Percentiles rank a stretch among this genome's conserved stretches.
phyloP scores from a whole-genome alignment of 2,113 vertebrate species.

The Cariama cristata region DNA sequence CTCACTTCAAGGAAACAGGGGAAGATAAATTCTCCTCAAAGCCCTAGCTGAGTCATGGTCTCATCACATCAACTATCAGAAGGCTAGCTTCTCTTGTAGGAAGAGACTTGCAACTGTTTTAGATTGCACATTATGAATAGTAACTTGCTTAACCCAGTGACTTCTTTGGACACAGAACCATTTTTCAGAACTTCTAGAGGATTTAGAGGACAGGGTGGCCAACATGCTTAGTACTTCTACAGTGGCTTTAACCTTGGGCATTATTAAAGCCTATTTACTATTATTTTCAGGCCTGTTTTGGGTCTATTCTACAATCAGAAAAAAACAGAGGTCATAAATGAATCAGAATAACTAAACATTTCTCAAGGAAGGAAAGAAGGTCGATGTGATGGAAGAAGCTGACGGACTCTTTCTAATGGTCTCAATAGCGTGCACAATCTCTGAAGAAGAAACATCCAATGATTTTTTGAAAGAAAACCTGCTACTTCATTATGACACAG shows the following conservation, averaged over 20 bases:
- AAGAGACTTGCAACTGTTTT: not conserved
- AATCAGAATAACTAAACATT: not conserved
- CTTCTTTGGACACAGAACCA: not conserved
- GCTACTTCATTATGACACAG: not conserved
- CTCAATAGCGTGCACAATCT: not conserved
- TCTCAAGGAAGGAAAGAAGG: not conserved
- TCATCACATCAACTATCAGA: not conserved
- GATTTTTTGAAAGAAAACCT: not conserved
- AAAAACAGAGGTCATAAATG: not conserved
- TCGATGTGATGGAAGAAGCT: not conserved
- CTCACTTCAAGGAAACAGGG: not conserved
- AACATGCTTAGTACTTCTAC: fast-evolving
- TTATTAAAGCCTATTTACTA: not conserved
- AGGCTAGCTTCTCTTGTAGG: not conserved
- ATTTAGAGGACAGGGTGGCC: not conserved
- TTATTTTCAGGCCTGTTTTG: not conserved
- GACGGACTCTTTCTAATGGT: not conserved
- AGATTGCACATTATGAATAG: not conserved
- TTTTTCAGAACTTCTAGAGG: not conserved
- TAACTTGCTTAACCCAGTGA: not conserved
- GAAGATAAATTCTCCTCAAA: not conserved
- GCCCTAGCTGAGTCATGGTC: not conserved
- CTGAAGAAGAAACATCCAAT: not conserved
- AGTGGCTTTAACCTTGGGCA: not conserved
- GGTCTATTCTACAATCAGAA: not conserved